Conservation (phyloP, 2,797 vertebrate genomes). For the Echeneis naucrates region DNA sequence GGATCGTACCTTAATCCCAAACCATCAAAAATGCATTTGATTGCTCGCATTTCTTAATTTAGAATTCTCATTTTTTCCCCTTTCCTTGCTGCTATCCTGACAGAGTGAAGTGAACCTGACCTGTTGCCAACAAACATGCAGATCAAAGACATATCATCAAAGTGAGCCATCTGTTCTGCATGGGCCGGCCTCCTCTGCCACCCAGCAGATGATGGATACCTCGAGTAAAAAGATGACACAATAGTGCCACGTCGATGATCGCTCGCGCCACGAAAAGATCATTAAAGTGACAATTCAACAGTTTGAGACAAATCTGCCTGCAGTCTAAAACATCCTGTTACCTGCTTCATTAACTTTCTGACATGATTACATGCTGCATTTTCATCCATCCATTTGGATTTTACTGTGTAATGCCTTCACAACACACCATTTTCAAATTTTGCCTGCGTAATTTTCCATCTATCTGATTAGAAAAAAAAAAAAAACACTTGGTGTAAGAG, state of each 20-base stretch:
- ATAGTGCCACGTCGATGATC: not conserved
- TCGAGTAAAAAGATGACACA: conserved; percentile 46
- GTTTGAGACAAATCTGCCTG: not conserved
- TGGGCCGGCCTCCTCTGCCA: conserved; percentile 30
- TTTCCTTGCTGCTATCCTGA: conserved; percentile 38
- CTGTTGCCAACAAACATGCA: conserved; percentile 53
- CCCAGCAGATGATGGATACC: conserved; percentile 38
- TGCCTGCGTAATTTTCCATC: too few species aligned
- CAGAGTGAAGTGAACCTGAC: conserved; percentile 35
- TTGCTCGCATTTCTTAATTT: conserved; percentile 36
- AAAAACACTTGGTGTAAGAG: conserved; percentile 5
- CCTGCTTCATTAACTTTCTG: conserved; percentile 3
- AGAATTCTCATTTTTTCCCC: conserved; percentile 7
- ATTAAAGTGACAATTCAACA: conserved; percentile 17
- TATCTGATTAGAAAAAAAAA: conserved; percentile 19
- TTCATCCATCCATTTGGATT: not conserved
- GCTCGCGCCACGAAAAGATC: conserved; percentile 3
- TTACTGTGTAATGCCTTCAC: not conserved
- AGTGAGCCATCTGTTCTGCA: conserved; percentile 70
- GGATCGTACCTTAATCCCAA: conserved; percentile 56
- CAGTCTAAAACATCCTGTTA: not conserved
- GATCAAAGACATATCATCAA: conserved; percentile 76
- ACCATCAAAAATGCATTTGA: conserved; percentile 54
- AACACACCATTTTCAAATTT: not conserved
- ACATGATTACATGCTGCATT: not conserved